phyloP scores from a whole-genome alignment of 92 coral and sea anemone species.

The Micromussa lordhowensis region DNA sequence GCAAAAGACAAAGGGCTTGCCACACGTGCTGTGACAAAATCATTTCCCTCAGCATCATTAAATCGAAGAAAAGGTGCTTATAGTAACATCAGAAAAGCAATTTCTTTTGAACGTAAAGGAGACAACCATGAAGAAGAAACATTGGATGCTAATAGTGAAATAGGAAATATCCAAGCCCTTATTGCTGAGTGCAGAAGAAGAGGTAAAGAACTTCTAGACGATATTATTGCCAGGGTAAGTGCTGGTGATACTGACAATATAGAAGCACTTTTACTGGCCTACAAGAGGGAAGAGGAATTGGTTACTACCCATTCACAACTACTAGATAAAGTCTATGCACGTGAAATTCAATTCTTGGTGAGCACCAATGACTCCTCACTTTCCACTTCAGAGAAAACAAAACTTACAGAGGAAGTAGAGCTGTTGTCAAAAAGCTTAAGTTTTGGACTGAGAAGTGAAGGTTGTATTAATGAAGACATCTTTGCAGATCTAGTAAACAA shows the following conservation, averaged over 20 bases:
- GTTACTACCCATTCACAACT: conserved; percentile 31
- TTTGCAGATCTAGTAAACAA: conserved; percentile 46
- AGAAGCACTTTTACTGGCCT: conserved; percentile 35
- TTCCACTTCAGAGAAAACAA: conserved; percentile 27
- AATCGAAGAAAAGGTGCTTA: conserved; percentile 46
- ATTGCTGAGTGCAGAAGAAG: conserved; percentile 13
- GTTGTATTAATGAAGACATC: conserved; percentile 25
- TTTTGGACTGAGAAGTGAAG: conserved; percentile 45
- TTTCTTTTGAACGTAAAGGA: conserved; percentile 2
- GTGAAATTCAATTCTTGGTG: conserved; percentile 45
- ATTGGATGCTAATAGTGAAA: conserved; percentile 17
- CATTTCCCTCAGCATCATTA: conserved; percentile 46
- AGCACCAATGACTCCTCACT: conserved; percentile 7
- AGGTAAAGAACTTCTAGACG: conserved; percentile 13
- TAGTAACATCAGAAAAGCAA: conserved; percentile 4
- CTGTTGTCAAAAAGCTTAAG: conserved; percentile 22
- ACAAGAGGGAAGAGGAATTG: conserved; percentile 51
- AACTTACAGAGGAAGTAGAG: conserved; percentile 50
- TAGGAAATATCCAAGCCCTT: conserved; percentile 12
- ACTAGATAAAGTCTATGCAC: conserved; percentile 50
- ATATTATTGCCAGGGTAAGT: conserved; percentile 9
- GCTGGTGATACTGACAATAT: neutral
- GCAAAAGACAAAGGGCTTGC: conserved; percentile 48
- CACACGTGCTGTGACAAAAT: conserved; percentile 56
- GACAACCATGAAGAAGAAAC: neutral